Evolutionary conservation across 30 jellyfish, hydroid and myxozoan species (phyloP), one percentile per base, ranked within the genome.

Genomic region (Mastigias papua): DNA sequence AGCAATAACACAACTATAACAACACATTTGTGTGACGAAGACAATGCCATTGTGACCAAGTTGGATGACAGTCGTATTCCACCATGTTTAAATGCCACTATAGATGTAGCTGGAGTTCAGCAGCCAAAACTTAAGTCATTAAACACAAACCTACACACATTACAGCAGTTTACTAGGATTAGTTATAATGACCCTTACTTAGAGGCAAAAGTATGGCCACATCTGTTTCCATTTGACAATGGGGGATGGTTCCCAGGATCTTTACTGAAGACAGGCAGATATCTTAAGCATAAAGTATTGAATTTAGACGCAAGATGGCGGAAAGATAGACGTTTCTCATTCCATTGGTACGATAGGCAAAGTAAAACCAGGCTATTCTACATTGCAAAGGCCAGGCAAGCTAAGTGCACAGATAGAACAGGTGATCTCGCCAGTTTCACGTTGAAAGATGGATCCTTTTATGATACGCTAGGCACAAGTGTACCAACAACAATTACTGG

Each of bases 251-350:
- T 68, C 20, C 80, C 57, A 11, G 48, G 28, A 68, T 61, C 10
- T 11, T 6, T 26, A n/a, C n/a, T n/a, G n/a, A n/a, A n/a, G n/a
- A n/a, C n/a, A n/a, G n/a, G n/a, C n/a, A n/a, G n/a, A n/a, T n/a
- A n/a, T n/a, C n/a, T n/a, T n/a, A n/a, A n/a, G n/a, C n/a, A n/a
- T n/a, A n/a, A n/a, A n/a, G n/a, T 61, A 61, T 26, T 61, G 8
- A 61, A 61, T 26, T 61, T 19, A 11, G 80, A 68, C n/a, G 61
- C 23, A 10, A 68, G 80, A 26, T 68, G 80, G 80, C 8, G 80
- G 27, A 68, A 68, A n/a, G 80, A 68, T 26, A 9, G 27, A 3
- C 4, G 46, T 19, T 68, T 68, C n/a, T 68, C 80, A 25, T 68
- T 22, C 22, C 51, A 68, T 57, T 68, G 29, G 33, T 61, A 61